Base-by-base conservation (phyloP, 2,113 vertebrate species). In the Cephalopterus ornatus region DNA sequence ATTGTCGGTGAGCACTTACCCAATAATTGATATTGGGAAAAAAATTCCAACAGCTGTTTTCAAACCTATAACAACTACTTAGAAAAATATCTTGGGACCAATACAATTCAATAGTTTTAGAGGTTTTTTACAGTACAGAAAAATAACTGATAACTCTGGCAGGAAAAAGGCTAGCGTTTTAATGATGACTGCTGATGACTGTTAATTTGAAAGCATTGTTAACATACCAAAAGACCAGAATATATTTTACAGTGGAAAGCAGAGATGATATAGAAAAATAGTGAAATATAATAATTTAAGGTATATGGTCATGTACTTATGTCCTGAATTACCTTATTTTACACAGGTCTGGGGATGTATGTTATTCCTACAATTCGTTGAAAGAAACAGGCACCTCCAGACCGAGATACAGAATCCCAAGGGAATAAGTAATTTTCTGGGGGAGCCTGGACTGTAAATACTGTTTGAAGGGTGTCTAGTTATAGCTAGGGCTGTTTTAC, bases 401-500 rank as follows among this genome's bases (percentile, higher is more conserved):
- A 55, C 12, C 39, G 33, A 76, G 14, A n/a, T 42, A 27, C 11
- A 89, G 53, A 73, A 61, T 52, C 53, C 12, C n/a, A 42, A 46
- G 17, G 12, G 46, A 84, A 52, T 16, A 0, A 47, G 12, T 62
- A 0, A 0, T 81, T 89, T 93, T 63, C 37, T n/a, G 6, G 5
- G 8, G 3, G 6, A 53, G 2, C 4, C 19, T 73, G 66, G n/a
- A 55, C 32, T 74, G 5, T 63, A 85, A 91, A 78, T 17, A 26
- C 11, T 2, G 1, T 53, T 44, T 21, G 20, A 78, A 37, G 17
- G 26, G 1, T 62, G 20, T 37, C 6, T 62, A 62, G 20, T 41
- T 84, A 58, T 63, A 42, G 53, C 26, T 62, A 70, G 8, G 4
- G 6, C 20, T 62, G 17, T 22, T 81, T 87, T 84, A 66, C 11